Base-by-base conservation (phyloP, 2,113 vertebrate genomes). In the Nothoprocta pentlandii region DNA sequence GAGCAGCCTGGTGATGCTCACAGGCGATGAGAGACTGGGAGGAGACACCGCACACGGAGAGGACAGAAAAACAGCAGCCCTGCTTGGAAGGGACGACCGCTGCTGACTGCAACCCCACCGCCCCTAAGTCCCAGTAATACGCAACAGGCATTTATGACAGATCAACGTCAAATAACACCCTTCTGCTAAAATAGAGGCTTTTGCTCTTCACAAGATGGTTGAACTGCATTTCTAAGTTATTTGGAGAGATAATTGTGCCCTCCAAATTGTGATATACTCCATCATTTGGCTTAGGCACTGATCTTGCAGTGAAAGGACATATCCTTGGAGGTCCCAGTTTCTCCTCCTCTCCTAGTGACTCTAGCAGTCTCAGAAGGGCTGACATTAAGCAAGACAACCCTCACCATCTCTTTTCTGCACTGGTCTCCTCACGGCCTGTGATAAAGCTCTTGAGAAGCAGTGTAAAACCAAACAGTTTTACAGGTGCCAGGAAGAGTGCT, bases 381-480 rank as follows among this genome's bases (percentile, higher is more conserved):
- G 47, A 92, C 77, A 44, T 70, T 77, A 84, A 90, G 69, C 80
- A 75, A 94, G 51, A n/a, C 63, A 90, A 86, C 78, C 64, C 22
- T 21, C 9, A 51, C 28, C 17, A 78, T 10, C 34, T 69, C 69
- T 81, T 58, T 58, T 81, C 62, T 71, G 62, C 39, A 47, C 30
- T 64, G 80, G 16, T 53, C 6, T n/a, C 44, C 69, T 83, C 84
- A 62, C 20, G 74, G 58, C 11, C 53, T 79, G 61, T 47, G 47
- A 59, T 16, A 13, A 25, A 80, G 51, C 17, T 79, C 34, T 73
- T 0, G 6, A 51, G 34, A 1, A 0, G 63, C 46, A 68, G 41
- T 30, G 17, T 56, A 56, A 30, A 56, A 56, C 28, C 83, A 68
- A 83, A 49, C 32, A 67, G 6, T 53, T 93, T 56, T 87, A 56